Evolutionary conservation across 2,888 invertebrate genomes (phyloP), one percentile per base, ranked within the genome.

Genomic region (Andrena chrysosceles): DNA sequence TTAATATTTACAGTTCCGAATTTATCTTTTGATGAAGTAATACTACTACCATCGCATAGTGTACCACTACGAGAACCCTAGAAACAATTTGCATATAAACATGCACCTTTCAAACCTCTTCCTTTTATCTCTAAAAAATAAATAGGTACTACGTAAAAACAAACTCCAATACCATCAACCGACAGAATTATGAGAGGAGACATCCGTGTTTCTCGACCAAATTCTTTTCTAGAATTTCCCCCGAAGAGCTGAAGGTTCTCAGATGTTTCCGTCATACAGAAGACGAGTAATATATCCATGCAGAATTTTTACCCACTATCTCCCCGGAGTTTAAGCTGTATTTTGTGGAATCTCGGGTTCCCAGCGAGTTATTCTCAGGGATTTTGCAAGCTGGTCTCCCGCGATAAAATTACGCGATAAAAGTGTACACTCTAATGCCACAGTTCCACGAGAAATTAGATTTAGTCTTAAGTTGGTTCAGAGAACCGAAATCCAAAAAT

Each of bases 391-490:
- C 56, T 62, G 56, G 31, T 26, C n/a, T 10, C 13, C 26, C 23
- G 8, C 63, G 63, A 77, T 72, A 13, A 63, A 76, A 42, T 71
- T 42, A 54, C n/a, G 7, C n/a, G 29, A 31, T 64, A 72, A 33
- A 56, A 26, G 54, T 54, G 35, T 26, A 59, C 56, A 26, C 42
- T 29, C 42, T 70, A 60, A 70, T 60, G 42, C 42, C 35, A 29
- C 42, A 60, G 70, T 60, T 42, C 29, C 48, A 3, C 7, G n/a
- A 42, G 70, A 70, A 70, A 70, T 70, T 70, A 59, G 70, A 70
- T 70, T 31, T 16, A 60, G 70, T 48, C 60, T 10, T 29, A 26
- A 56, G 10, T 13, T 13, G 10, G 59, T 23, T 59, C 59, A 29
- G 33, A 26, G 59, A 26, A 4, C 59, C 23, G 35, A 59, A 69